A percentile compares a stretch with the other conserved stretches of the same genome.
Evolutionary conservation across 2,888 invertebrate genomes (phyloP).

Genomic region (Ptychoptera albimana): DNA sequence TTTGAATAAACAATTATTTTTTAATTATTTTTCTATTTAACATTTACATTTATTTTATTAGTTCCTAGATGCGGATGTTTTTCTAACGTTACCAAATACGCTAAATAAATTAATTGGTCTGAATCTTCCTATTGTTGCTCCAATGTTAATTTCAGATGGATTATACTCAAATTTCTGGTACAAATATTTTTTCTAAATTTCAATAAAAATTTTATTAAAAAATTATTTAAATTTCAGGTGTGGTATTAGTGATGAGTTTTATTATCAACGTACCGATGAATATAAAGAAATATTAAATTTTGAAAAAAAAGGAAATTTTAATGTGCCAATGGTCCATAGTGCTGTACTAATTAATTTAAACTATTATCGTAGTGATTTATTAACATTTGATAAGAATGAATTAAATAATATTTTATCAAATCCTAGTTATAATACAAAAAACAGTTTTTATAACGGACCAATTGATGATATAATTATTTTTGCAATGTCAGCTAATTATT

Average conservation of each 20-base stretch:
- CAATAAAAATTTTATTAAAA: too few relatives aligned
- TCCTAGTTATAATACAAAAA: conserved; percentile 7
- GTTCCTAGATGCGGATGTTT: conserved; percentile 75
- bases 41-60: conserved; percentile 29
- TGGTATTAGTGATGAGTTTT: conserved; percentile 73
- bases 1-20: conserved; percentile 18
- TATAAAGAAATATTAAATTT: conserved; percentile 66
- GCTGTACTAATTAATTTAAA: conserved; percentile 67
- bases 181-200: too few relatives aligned
- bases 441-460: conserved; percentile 56
- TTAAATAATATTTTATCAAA: conserved; percentile 9
- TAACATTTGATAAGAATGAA: conserved; percentile 50
- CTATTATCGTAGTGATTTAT: conserved; percentile 35
- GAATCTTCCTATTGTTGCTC: conserved; percentile 52
- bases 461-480: conserved; percentile 87
- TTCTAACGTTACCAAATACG: conserved; percentile 51
- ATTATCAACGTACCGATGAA: conserved; percentile 67
- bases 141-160: conserved; percentile 73
- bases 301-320: conserved; percentile 54
- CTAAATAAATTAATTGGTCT: conserved; percentile 45
- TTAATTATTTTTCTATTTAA: neutral
- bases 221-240: conserved; percentile 31
- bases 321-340: conserved; percentile 84
- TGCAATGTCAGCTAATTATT: conserved; percentile 61
- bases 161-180: conserved; percentile 95